Evolutionary conservation across 2,113 vertebrate species (phyloP), one percentile per base, ranked within the genome.

Genomic region (Oreotrochilus melanogaster): DNA sequence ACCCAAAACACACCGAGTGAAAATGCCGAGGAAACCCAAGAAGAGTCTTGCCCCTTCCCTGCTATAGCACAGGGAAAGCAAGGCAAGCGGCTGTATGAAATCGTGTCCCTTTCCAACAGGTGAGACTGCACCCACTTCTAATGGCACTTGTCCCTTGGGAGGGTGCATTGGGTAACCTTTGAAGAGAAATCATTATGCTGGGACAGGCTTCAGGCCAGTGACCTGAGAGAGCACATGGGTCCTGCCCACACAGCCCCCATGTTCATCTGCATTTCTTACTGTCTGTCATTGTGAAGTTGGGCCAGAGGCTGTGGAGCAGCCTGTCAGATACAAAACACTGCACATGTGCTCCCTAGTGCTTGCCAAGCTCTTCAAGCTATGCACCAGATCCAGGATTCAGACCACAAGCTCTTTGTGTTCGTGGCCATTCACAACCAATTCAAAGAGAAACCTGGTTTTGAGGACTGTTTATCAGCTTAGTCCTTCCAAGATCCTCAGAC

Each of bases 351-450:
- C 71, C 78, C 64, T 31, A 71, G 16, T 5, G 67, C 23, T 23
- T 90, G 95, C 86, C 92, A 93, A 80, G 64, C 71, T 86, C 82
- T 90, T 70, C 90, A 66, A 48, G 51, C 64, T 33, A 58, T 17
- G 79, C 64, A 47, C 86, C 74, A 30, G 19, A 88, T 91, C 84
- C 93, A 94, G 91, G 22, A 51, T 78, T 62, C 0, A 0, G 45
- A 87, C 61, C 95, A 85, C 75, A 65, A 91, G 73, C 70, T 80
- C 89, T 92, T 91, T 92, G 95, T 94, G 60, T 45, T 89, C 39
- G 73, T 81, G 72, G 70, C 84, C 86, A 92, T 84, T 96, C 82
- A 93, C 69, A 80, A 90, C 33, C 43, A 88, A 83, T 47, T 84
- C 78, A 71, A 94, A 28, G 24, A 92, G 58, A 83, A 94, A 94